These are phyloP conservation scores for Kryptolebias marmoratus DNA, from an alignment of 2,113 vertebrate species.

Conservation along the genomic window DNA sequence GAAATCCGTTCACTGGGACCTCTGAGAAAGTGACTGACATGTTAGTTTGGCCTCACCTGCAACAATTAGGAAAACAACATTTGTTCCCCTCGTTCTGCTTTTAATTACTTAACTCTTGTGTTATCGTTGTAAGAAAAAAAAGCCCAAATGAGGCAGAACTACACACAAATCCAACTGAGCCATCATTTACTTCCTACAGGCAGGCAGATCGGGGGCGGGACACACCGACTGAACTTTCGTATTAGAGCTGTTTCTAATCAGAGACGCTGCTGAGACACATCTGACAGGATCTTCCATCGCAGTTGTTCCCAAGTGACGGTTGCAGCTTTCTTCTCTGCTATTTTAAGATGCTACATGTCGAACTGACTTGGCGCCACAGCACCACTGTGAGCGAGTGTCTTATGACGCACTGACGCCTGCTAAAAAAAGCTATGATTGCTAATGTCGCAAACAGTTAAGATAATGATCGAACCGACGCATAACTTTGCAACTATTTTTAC, in stretches of 20 bases:
- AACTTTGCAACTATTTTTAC: constrained; percentile 3
- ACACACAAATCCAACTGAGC: constrained; percentile 23
- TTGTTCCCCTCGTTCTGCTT: not conserved
- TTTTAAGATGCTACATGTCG: constrained; percentile 49
- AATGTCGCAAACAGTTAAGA: constrained; percentile 39
- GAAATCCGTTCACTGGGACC: too few relatives aligned
- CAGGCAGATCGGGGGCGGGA: constrained; percentile 19
- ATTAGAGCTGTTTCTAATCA: constrained; percentile 57
- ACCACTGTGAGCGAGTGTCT: constrained; percentile 32
- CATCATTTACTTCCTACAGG: constrained; percentile 70
- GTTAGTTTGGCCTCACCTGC: not conserved
- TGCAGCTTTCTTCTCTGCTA: constrained; percentile 37
- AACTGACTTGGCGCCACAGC: constrained; percentile 13
- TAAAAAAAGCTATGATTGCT: constrained; percentile 11
- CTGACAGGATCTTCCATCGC: constrained; percentile 33
- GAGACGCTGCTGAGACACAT: constrained; percentile 55
- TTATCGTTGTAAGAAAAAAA: constrained; percentile 27
- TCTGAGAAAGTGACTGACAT: too few relatives aligned
- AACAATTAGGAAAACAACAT: constrained; percentile 7
- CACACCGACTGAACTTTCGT: constrained; percentile 5
- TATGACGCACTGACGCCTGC: constrained; percentile 41
- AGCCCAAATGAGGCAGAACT: not conserved
- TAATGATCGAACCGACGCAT: not conserved
- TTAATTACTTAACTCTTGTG: constrained; percentile 35
- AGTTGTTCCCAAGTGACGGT: constrained; percentile 13